Base-by-base conservation (phyloP, 2,888 invertebrate genomes). In the Ectemnius lituratus region DNA sequence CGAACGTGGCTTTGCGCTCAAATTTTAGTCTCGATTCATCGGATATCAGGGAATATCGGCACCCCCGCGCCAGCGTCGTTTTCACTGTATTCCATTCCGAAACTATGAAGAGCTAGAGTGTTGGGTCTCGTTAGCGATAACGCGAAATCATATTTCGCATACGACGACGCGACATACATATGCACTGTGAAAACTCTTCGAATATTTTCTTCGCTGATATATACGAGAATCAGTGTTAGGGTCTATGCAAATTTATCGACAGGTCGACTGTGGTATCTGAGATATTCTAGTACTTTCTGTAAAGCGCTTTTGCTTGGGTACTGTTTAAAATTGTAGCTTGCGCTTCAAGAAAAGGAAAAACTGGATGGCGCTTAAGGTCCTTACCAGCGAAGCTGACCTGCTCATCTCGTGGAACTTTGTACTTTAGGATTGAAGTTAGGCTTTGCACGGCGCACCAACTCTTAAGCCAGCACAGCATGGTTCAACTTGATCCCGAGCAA, bases 91-190 rank as follows among this genome's bases (percentile, higher is more conserved):
- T 57, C 69, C 49, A 73, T 74, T 59, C 37, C 60, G 60, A 66
- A 65, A 66, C 70, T 60, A 56, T 70, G 70, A 71, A 67, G 63
- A 67, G 49, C 72, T 63, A 6, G 57, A 67, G 73, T 68, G 70
- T 77, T 77, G 79, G 76, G 77, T 75, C 77, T 79, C 81, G 77
- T 81, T 81, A 81, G 60, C 82, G 80, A 81, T 81, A 73, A 70
- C 70, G 76, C 67, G 67, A 73, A 80, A 81, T 80, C 73, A 73
- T 63, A 71, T 78, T 76, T 78, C 68, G 75, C 76, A 81, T 81
- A 79, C 81, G 62, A 16, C 52, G 62, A 60, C 62, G 70, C 67
- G 59, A 8, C 57, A 37, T 37, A 52, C 66, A 68, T 77, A 67
- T 62, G 56, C 71, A 61, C 23, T 75, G 71, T 62, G 65, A 67